Evolutionary conservation across 1,140 invertebrate genomes (phyloP), one percentile per base, ranked within the genome.

Genomic region (Megalonaias nervosa): DNA sequence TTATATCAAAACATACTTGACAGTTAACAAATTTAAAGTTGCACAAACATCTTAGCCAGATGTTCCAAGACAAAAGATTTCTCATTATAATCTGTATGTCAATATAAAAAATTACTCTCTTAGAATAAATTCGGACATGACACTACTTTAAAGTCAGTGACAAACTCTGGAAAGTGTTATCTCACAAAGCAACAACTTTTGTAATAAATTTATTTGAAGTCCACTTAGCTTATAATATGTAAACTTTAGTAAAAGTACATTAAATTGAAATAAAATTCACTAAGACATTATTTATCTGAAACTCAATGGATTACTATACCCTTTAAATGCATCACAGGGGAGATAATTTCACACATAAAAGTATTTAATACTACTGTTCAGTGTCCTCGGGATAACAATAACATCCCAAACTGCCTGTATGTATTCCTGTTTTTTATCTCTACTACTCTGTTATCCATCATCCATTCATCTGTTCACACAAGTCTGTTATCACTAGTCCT

Each of bases 381-480:
- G 6, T 48, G 4, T 5, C 38, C 38, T 48, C 38, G 9, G 38
- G 38, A 11, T 48, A 6, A 48, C 4, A 9, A 48, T 48, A 48
- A 48, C 38, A 48, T 48, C 38, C 6, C 38, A 48, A 48, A 48
- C 38, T 48, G 38, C 38, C 38, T 48, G 38, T 48, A 48, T 48
- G 9, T 48, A 48, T 48, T 48, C 11, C 38, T 48, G 38, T 48
- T 48, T 48, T 48, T 31, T 31, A 31, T 2, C 4, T n/a, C 67
- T 68, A 56, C n/a, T 68, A 57, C 56, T 56, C 67, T 68, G 58
- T 68, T 15, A 67, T 67, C 16, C n/a, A 16, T 23, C n/a, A 38
- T 38, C 55, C 67, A 68, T 21, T 38, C 67, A 68, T 48, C 17
- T 55, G 14, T 57, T n/a, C 19, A 48, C 67, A 68, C 58, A 57